Conservation (phyloP, 2,888 invertebrate species). For the Drosophila paramelanica region DNA sequence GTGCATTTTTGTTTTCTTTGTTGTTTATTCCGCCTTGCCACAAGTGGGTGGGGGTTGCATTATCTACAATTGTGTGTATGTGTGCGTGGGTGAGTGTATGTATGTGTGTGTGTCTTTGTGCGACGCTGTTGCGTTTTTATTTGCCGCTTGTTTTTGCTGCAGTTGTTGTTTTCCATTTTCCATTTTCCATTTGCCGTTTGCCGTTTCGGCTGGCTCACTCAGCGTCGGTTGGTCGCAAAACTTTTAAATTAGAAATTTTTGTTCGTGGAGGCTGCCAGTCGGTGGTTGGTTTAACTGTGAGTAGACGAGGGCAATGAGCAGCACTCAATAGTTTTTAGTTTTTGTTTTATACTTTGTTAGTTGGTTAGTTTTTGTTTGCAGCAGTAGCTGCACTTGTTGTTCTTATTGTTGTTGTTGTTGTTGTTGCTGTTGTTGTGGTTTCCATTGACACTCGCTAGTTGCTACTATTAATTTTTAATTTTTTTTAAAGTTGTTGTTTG, state of each 20-base stretch:
- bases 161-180: slow-evolving; percentile 38
- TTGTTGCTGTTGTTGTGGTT: slow-evolving; percentile 69
- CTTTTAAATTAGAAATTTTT: slow-evolving; percentile 81
- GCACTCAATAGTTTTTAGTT: slow-evolving; percentile 70
- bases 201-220: slow-evolving; percentile 64
- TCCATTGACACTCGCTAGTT: slow-evolving; percentile 76
- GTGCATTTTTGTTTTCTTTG: slow-evolving; percentile 25
- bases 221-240: slow-evolving; percentile 74
- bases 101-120: slow-evolving; percentile 27
- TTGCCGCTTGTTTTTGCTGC: slow-evolving; percentile 61
- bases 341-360: slow-evolving; percentile 73
- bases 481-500: slow-evolving; percentile 30
- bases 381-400: slow-evolving; percentile 5
- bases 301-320: slow-evolving; percentile 35
- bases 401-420: slow-evolving; percentile 19
- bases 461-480: slow-evolving; percentile 77
- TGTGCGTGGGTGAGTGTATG: slow-evolving; percentile 19
- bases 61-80: slow-evolving; percentile 54
- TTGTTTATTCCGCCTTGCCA: slow-evolving; percentile 17
- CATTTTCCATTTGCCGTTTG: slow-evolving; percentile 43
- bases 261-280: slow-evolving; percentile 59
- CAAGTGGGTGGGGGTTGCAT: slow-evolving; percentile 73
- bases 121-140: slow-evolving; percentile 70
- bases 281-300: slow-evolving; percentile 22
- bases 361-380: slow-evolving; percentile 73